Evolutionary conservation across 2,888 invertebrate species (phyloP).

Genomic region (Ichneumoninae sp.): DNA sequence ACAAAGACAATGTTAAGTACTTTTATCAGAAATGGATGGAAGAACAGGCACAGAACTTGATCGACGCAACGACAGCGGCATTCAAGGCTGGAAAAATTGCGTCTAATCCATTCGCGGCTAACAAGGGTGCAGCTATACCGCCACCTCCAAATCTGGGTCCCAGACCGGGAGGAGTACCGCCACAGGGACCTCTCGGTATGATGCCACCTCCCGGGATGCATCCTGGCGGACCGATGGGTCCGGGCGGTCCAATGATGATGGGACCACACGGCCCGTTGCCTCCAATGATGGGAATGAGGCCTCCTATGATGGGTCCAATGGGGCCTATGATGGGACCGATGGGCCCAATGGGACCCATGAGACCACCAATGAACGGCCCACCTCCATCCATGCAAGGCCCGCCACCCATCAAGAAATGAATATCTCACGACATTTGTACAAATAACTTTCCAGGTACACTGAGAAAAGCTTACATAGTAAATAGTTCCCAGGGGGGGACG

Average conservation of each 20-base stretch:
- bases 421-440: not conserved
- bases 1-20: conserved; percentile 99
- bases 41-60: conserved; percentile 99
- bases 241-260: conserved; percentile 84
- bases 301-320: conserved; percentile 92
- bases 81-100: conserved; percentile 98
- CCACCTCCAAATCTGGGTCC: conserved; percentile 88
- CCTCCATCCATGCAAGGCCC: conserved; percentile 85
- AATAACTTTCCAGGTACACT: not conserved
- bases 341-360: conserved; percentile 90
- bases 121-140: conserved; percentile 91
- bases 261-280: conserved; percentile 88
- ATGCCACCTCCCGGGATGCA: conserved; percentile 85
- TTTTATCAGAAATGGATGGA: conserved; percentile 99
- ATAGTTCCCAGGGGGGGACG: no score
- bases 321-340: conserved; percentile 89
- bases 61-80: conserved; percentile 99
- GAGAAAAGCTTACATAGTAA: no score
- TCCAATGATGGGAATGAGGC: conserved; percentile 93
- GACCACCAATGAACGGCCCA: conserved; percentile 91
- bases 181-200: conserved; percentile 87
- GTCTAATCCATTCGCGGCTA: conserved; percentile 94
- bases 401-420: conserved; percentile 75
- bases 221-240: conserved; percentile 85
- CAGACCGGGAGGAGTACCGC: conserved; percentile 85